Evolutionary conservation across 2,888 invertebrate species (phyloP).

Genomic region (Schizotus pectinicornis): DNA sequence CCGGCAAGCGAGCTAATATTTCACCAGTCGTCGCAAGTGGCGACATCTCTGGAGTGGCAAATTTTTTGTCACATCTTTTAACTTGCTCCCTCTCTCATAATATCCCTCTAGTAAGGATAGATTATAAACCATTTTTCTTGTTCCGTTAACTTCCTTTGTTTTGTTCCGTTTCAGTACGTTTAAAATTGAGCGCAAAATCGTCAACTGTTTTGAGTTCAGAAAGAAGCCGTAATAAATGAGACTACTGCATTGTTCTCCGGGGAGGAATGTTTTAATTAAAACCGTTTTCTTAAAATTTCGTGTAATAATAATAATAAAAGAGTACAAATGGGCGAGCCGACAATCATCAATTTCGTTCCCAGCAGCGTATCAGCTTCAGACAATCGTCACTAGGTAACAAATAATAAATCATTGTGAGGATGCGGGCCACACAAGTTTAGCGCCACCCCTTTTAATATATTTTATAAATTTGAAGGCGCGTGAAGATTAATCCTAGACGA

Average conservation of each 20-base stretch:
- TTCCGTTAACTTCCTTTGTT: constrained; percentile 23
- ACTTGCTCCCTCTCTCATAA: constrained; percentile 34
- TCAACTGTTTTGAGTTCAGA: constrained; percentile 6
- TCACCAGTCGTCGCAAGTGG: constrained; percentile 43
- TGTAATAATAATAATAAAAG: not conserved
- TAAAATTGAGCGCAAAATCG: constrained; percentile 15
- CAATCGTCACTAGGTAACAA: constrained; percentile 23
- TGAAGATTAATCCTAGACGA: constrained; percentile 4
- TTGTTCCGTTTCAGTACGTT: constrained; percentile 13
- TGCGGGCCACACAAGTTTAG: constrained; percentile 21
- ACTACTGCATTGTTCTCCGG: not conserved
- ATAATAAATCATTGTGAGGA: constrained; percentile 24
- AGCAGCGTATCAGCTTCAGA: constrained; percentile 18
- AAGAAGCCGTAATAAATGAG: constrained; percentile 16
- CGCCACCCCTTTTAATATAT: constrained; percentile 12
- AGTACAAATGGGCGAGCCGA: not conserved
- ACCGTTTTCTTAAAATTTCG: not conserved
- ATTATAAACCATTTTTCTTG: constrained; percentile 36
- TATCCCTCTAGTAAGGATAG: constrained; percentile 31
- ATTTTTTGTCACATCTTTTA: constrained; percentile 37
- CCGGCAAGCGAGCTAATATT: constrained; percentile 46
- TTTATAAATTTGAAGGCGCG: constrained; percentile 22
- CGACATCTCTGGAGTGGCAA: constrained; percentile 41
- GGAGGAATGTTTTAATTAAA: no score
- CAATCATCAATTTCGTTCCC: constrained; percentile 17